A percentile compares a stretch with the other conserved stretches of the same genome.
phyloP scores from a whole-genome alignment of 1,140 invertebrate genomes.

The Helicoverpa zea region DNA sequence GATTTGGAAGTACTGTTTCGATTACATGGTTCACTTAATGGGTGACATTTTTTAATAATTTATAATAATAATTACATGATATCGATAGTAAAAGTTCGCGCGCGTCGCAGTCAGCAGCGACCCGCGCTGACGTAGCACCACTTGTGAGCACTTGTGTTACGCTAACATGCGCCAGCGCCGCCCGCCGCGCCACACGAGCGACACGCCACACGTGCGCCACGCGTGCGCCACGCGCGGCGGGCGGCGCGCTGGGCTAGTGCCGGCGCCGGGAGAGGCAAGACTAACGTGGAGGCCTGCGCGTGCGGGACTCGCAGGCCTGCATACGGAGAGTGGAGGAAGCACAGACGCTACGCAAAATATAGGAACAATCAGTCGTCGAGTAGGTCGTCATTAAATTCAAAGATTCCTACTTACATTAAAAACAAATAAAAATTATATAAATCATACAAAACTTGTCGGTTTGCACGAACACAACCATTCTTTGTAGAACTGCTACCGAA shows the following conservation, averaged over 20 bases:
- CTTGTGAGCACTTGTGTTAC: constrained; percentile 29
- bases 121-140: constrained; percentile 38
- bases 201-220: constrained; percentile 1
- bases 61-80: constrained; percentile 20
- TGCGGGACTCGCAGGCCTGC: neutral
- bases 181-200: neutral
- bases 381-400: constrained; percentile 60
- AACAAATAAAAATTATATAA: constrained; percentile 61
- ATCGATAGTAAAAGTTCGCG: constrained; percentile 36
- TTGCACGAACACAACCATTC: constrained; percentile 57
- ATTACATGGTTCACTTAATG: constrained; percentile 34
- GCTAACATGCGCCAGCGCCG: neutral
- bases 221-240: neutral
- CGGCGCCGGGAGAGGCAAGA: neutral
- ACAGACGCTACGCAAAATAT: constrained; percentile 58
- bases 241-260: neutral
- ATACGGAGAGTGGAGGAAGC: constrained; percentile 53
- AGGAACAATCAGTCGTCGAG: constrained; percentile 68
- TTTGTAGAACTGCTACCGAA: constrained; percentile 52
- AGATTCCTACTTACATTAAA: constrained; percentile 63
- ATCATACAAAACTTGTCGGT: constrained; percentile 60
- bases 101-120: constrained; percentile 10
- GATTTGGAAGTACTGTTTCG: constrained; percentile 61
- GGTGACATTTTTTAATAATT: constrained; percentile 39
- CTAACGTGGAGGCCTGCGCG: neutral